Conservation (phyloP, 2,797 vertebrate species). For the Cynopterus sphinx region DNA sequence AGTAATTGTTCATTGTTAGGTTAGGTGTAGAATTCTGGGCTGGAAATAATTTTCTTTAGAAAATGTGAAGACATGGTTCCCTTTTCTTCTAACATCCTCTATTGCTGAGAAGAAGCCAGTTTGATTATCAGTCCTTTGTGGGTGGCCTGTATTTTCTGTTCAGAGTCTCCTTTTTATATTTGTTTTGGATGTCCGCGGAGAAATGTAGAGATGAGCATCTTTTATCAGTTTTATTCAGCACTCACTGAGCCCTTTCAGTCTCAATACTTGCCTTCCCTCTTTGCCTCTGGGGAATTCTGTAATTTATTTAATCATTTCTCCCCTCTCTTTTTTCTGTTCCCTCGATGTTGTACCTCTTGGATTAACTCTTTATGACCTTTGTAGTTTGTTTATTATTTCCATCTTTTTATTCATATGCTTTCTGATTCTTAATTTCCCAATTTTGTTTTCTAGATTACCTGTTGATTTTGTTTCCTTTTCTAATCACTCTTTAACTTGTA, state of each 20-base stretch:
- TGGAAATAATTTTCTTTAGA: slow-evolving; percentile 46
- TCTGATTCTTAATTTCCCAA: neutral
- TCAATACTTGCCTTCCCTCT: neutral
- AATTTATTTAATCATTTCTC: neutral
- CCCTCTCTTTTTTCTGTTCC: neutral
- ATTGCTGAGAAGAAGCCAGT: neutral
- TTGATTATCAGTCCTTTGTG: slow-evolving; percentile 13
- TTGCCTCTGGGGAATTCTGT: neutral
- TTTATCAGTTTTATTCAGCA: neutral
- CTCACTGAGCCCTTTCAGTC: neutral
- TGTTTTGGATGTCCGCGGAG: slow-evolving; percentile 5
- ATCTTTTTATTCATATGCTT: neutral
- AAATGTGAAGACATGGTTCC: neutral
- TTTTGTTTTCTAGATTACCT: slow-evolving; percentile 45
- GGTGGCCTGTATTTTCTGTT: slow-evolving; percentile 15
- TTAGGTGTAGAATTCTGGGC: neutral
- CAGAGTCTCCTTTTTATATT: neutral
- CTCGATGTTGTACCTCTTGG: neutral
- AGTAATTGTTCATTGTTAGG: neutral
- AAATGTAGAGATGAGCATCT: neutral
- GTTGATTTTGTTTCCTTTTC: slow-evolving; percentile 40
- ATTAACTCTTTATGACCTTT: neutral
- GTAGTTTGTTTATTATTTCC: neutral
- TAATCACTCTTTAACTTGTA: slow-evolving; percentile 27
- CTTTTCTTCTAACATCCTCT: neutral